Evolutionary conservation across 2,797 vertebrate species (phyloP).

Genomic region (Melanotaenia pygmaea): DNA sequence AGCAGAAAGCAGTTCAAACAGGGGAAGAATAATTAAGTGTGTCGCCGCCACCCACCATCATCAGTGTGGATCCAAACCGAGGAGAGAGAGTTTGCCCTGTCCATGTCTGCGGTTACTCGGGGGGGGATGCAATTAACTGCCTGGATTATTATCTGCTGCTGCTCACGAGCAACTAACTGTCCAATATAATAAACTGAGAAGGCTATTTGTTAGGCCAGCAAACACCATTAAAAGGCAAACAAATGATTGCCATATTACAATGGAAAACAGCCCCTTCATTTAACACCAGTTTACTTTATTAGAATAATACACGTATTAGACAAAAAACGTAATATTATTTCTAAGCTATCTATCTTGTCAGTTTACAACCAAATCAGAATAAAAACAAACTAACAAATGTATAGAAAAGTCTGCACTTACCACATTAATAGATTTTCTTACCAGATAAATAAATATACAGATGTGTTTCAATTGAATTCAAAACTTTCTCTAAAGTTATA

Average conservation of each 20-base stretch:
- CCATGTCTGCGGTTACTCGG: conserved; percentile 26
- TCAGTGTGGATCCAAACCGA: background rate
- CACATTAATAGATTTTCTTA: too few species aligned
- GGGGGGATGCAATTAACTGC: conserved; percentile 17
- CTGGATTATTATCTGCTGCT: conserved; percentile 24
- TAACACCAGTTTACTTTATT: background rate
- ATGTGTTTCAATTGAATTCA: too few species aligned
- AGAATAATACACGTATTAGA: background rate
- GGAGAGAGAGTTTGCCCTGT: background rate
- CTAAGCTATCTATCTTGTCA: too few species aligned
- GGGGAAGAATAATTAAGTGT: conserved; percentile 14
- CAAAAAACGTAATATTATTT: background rate
- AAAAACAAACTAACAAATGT: too few species aligned
- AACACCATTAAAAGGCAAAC: conserved; percentile 6
- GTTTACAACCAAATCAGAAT: too few species aligned
- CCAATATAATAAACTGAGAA: conserved; percentile 3
- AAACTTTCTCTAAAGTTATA: too few species aligned
- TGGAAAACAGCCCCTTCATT: background rate
- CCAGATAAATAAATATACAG: too few species aligned
- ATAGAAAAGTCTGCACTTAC: too few species aligned
- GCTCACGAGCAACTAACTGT: conserved; percentile 2
- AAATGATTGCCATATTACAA: conserved; percentile 6
- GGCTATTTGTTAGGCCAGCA: background rate
- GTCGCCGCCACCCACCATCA: background rate
- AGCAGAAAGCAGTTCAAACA: conserved; percentile 26